Conservation (phyloP, 2,113 vertebrate genomes). For the Haemorhous mexicanus region DNA sequence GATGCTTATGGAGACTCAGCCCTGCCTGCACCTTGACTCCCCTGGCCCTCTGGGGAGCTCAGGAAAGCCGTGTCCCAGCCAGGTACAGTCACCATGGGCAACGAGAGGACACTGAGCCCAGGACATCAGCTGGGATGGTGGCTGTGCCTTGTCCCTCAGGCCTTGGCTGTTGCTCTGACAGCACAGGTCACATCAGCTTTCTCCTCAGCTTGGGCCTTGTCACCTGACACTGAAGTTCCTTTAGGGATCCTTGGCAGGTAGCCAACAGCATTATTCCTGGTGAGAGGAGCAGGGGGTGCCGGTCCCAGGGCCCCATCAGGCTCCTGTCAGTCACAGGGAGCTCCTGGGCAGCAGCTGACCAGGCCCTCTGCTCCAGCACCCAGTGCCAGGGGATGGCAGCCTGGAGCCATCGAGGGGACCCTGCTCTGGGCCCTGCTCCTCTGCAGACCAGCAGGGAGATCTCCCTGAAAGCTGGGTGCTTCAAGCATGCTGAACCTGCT, state of each 20-base stretch:
- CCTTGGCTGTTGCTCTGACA: background rate
- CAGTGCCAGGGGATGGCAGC: background rate
- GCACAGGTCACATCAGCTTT: too few species aligned
- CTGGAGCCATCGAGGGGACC: background rate
- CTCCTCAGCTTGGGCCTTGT: too few species aligned
- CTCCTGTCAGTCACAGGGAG: background rate
- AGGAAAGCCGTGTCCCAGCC: accelerated
- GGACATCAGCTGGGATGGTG: background rate
- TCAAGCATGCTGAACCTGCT: too few species aligned
- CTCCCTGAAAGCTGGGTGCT: background rate
- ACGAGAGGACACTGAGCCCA: background rate
- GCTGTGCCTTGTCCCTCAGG: background rate
- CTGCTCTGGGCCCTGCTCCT: background rate
- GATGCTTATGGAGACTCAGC: background rate
- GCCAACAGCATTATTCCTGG: too few species aligned
- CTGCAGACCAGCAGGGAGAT: accelerated
- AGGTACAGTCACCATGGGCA: accelerated
- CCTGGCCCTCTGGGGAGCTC: background rate
- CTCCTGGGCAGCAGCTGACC: background rate
- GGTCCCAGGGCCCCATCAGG: background rate
- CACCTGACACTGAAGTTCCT: too few species aligned
- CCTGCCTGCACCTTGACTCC: background rate
- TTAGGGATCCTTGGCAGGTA: too few species aligned
- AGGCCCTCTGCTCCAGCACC: background rate
- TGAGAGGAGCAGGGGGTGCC: too few species aligned